These are phyloP conservation scores for Pica pica DNA, from an alignment of 2,113 vertebrate genomes.

Conservation along the genomic window DNA sequence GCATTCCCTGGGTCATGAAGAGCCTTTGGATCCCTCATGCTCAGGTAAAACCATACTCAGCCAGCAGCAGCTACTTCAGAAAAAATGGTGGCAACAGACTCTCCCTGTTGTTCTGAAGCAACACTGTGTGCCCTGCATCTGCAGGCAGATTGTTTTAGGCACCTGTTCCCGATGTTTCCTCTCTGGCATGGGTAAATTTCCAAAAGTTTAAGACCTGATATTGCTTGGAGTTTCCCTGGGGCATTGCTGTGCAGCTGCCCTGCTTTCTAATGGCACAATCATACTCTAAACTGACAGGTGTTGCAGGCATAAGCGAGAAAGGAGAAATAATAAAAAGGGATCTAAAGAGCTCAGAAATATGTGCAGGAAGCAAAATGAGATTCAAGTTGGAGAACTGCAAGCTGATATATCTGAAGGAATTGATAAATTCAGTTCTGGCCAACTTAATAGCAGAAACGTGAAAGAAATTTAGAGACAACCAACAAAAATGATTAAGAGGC, in stretches of 20 bases:
- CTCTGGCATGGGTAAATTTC: not conserved
- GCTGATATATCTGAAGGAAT: constrained; percentile 20
- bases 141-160: not conserved
- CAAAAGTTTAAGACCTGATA: not conserved
- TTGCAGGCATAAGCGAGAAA: not conserved
- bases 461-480: not conserved
- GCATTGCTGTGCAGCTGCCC: not conserved
- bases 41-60: not conserved
- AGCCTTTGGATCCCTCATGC: not conserved
- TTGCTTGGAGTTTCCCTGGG: not conserved
- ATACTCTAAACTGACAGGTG: constrained; percentile 5
- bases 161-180: not conserved
- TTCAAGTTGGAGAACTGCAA: constrained; percentile 4
- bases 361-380: constrained; percentile 30
- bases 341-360: constrained; percentile 27
- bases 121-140: not conserved
- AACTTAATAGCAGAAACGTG: not conserved
- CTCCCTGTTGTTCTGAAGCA: not conserved
- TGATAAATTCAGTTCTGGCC: constrained; percentile 15
- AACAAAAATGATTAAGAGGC: not conserved
- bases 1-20: not conserved
- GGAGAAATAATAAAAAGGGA: constrained; percentile 48
- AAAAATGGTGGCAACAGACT: not conserved
- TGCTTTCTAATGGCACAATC: not conserved
- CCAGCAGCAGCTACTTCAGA: not conserved